Evolutionary conservation across 1,140 invertebrate species (phyloP).

Genomic region (Leptopilina boulardi): DNA sequence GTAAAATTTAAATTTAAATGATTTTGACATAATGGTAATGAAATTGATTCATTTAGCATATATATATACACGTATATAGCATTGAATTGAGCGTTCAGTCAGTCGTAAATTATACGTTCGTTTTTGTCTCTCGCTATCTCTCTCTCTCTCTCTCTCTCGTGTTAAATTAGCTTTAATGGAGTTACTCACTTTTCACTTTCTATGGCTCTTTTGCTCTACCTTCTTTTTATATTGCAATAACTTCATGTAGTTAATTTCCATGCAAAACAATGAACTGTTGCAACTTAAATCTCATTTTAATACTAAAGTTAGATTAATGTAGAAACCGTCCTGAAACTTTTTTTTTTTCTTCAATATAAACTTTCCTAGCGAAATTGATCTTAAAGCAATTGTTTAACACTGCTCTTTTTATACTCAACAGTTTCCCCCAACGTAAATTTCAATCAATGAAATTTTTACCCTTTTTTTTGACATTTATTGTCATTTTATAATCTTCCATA

Average conservation of each 20-base stretch:
- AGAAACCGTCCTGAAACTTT: background rate
- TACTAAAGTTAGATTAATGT: constrained; percentile 10
- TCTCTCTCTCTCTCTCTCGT: background rate
- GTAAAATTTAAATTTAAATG: background rate
- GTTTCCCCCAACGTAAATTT: background rate
- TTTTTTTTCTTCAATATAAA: background rate
- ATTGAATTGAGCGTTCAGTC: background rate
- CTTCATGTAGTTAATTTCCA: constrained; percentile 1
- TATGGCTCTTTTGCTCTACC: background rate
- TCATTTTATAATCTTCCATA: too few relatives aligned
- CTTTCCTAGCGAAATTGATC: constrained; percentile 1
- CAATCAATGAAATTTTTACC: background rate
- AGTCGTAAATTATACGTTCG: constrained; percentile 1
- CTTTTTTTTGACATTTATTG: too few relatives aligned
- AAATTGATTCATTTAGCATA: background rate
- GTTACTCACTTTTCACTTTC: constrained; percentile 9
- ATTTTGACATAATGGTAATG: constrained; percentile 1
- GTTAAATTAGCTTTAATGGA: constrained; percentile 2
- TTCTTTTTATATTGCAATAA: constrained; percentile 2
- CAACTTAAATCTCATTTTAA: constrained; percentile 6
- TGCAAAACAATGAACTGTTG: constrained; percentile 5
- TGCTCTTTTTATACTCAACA: background rate
- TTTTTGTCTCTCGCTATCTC: background rate
- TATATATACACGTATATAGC: background rate
- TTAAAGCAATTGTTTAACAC: background rate